phyloP scores from a whole-genome alignment of 2,888 invertebrate genomes.

The Nephrocerus scutellatus region DNA sequence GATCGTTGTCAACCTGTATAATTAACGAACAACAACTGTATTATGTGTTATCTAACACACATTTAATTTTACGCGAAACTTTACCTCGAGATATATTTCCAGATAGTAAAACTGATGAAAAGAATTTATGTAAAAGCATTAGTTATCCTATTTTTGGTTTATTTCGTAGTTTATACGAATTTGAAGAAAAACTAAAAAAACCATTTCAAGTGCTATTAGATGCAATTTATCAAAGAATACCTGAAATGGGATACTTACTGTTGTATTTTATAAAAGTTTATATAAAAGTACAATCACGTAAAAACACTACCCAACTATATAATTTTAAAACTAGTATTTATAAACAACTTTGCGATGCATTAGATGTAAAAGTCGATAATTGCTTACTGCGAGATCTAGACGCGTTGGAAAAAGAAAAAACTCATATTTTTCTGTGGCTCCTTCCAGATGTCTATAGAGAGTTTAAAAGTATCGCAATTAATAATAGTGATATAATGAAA shows the following conservation, averaged over 20 bases:
- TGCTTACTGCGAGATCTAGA: constrained; percentile 65
- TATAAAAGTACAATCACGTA: constrained; percentile 51
- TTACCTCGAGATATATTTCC: constrained; percentile 48
- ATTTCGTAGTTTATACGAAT: constrained; percentile 72
- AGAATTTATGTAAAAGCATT: constrained; percentile 64
- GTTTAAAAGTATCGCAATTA: constrained; percentile 79
- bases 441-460: constrained; percentile 88
- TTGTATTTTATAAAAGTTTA: constrained; percentile 84
- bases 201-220: constrained; percentile 71
- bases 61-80: constrained; percentile 41
- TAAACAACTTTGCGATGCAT: constrained; percentile 76
- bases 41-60: constrained; percentile 45
- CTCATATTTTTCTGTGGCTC: constrained; percentile 82
- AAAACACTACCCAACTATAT: constrained; percentile 52
- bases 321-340: constrained; percentile 80
- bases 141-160: constrained; percentile 80
- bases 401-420: constrained; percentile 83
- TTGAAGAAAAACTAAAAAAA: constrained; percentile 68
- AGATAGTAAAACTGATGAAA: constrained; percentile 55
- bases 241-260: constrained; percentile 75
- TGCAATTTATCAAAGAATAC: constrained; percentile 67
- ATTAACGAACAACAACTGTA: constrained; percentile 45
- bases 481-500: constrained; percentile 80
- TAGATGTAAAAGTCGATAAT: constrained; percentile 53
- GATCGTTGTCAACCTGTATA: constrained; percentile 38